Percentiles rank a stretch among this genome's conserved stretches.
These are phyloP conservation scores for Mixornis gularis DNA, from an alignment of 2,113 vertebrate genomes.

Conservation along the genomic window DNA sequence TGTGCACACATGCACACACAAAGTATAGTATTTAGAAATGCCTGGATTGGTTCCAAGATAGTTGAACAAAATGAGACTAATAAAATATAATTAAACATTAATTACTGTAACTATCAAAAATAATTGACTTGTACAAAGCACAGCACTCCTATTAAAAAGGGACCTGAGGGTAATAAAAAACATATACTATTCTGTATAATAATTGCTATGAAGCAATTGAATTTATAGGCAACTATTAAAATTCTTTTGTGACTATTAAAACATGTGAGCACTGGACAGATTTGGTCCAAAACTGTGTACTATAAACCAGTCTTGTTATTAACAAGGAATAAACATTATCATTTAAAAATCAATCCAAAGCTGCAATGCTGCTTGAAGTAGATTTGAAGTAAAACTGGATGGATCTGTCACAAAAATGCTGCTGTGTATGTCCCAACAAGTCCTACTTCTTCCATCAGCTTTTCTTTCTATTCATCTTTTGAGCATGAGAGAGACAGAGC, in stretches of 20 bases:
- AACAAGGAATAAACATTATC: slow-evolving; percentile 24
- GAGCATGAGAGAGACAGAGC: not conserved
- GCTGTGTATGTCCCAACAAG: not conserved
- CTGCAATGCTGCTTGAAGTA: not conserved
- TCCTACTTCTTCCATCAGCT: not conserved
- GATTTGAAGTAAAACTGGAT: not conserved
- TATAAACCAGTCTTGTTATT: slow-evolving; percentile 2
- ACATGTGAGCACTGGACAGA: slow-evolving; percentile 17
- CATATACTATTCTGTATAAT: slow-evolving; percentile 62
- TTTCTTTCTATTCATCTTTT: not conserved
- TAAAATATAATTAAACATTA: slow-evolving; percentile 78
- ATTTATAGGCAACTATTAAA: slow-evolving; percentile 68
- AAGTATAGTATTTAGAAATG: slow-evolving; percentile 53
- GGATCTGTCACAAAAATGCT: not conserved
- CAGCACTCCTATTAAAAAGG: slow-evolving; percentile 66
- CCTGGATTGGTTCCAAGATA: slow-evolving; percentile 56
- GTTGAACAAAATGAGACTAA: slow-evolving; percentile 67
- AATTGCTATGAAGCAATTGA: slow-evolving; percentile 68
- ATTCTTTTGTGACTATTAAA: slow-evolving; percentile 61
- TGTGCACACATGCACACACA: slow-evolving; percentile 15
- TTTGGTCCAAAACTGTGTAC: slow-evolving; percentile 25
- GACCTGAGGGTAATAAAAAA: slow-evolving; percentile 70
- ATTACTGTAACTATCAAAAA: slow-evolving; percentile 75
- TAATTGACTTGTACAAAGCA: slow-evolving; percentile 75
- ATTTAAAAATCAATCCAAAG: slow-evolving; percentile 40